Conservation (phyloP, 2,797 vertebrate genomes). For the Tiaroga cobitis region DNA sequence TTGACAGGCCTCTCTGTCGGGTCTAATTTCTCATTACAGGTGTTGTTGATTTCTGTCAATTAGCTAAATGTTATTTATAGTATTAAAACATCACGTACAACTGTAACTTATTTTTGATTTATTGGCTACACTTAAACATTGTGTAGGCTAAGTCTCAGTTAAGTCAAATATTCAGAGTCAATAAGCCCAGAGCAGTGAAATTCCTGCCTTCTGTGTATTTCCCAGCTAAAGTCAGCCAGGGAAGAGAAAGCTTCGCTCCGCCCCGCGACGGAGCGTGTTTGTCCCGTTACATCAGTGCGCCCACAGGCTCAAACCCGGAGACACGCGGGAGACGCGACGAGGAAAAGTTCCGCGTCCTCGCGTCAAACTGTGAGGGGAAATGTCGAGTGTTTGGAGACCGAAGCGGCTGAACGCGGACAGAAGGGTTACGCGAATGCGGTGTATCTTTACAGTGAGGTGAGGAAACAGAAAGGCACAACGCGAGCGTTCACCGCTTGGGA, state of each 20-base stretch:
- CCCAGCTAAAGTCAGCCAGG: slow-evolving; percentile 43
- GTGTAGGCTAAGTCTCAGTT: not conserved
- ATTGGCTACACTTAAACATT: not conserved
- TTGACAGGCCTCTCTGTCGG: not conserved
- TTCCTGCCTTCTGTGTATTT: slow-evolving; percentile 26
- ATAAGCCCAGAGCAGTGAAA: not conserved
- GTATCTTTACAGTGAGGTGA: slow-evolving; percentile 32
- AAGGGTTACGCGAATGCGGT: slow-evolving; percentile 16
- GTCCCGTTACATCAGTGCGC: slow-evolving; percentile 54
- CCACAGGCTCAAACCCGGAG: not conserved
- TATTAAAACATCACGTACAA: not conserved
- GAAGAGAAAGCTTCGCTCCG: slow-evolving; percentile 57
- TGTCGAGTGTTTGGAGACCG: slow-evolving; percentile 63
- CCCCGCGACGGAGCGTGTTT: slow-evolving; percentile 47
- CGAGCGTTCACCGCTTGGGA: slow-evolving; percentile 27
- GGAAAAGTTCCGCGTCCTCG: slow-evolving; percentile 29
- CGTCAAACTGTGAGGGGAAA: slow-evolving; percentile 65
- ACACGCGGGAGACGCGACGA: slow-evolving; percentile 35
- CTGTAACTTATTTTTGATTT: not conserved
- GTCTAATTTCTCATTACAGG: too few relatives aligned
- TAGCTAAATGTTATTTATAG: not conserved
- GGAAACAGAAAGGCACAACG: slow-evolving; percentile 19
- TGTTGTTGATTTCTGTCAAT: not conserved
- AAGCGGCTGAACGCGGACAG: slow-evolving; percentile 19
- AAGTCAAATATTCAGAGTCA: not conserved